These are phyloP conservation scores for Taurulus bubalis DNA, from an alignment of 2,113 vertebrate species.

Conservation along the genomic window DNA sequence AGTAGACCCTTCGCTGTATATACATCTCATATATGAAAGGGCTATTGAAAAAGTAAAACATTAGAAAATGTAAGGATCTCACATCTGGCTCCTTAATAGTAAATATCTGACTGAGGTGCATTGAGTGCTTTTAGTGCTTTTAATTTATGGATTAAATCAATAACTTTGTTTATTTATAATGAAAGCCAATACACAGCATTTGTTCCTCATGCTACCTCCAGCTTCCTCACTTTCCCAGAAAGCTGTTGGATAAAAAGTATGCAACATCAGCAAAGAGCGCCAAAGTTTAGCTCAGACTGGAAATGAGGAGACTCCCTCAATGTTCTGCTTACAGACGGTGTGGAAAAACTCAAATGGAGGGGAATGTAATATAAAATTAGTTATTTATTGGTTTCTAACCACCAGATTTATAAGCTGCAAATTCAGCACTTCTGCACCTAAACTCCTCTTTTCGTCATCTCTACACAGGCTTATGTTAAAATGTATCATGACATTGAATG, in stretches of 20 bases:
- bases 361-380: slow-evolving; percentile 13
- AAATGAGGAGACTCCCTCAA: slow-evolving; percentile 21
- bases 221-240: slow-evolving; percentile 12
- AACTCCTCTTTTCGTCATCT: slow-evolving; percentile 24
- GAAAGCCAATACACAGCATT: slow-evolving; percentile 12
- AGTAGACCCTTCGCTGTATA: neutral
- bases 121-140: slow-evolving; percentile 1
- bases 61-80: neutral
- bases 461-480: slow-evolving; percentile 19
- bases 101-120: neutral
- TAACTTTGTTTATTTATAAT: slow-evolving; percentile 4
- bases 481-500: slow-evolving; percentile 11
- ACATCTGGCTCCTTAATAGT: neutral
- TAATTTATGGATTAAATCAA: slow-evolving; percentile 19
- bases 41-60: neutral
- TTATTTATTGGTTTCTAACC: slow-evolving; percentile 17
- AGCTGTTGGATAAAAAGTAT: slow-evolving; percentile 17
- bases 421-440: slow-evolving; percentile 23
- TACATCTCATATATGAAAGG: neutral
- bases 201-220: slow-evolving; percentile 19
- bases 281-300: slow-evolving; percentile 50
- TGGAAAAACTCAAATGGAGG: slow-evolving; percentile 32
- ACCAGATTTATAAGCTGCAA: slow-evolving; percentile 18
- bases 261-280: slow-evolving; percentile 25
- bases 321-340: slow-evolving; percentile 11